Evolutionary conservation across 2,888 invertebrate genomes (phyloP).

Genomic region (Nesidiocoris tenuis): DNA sequence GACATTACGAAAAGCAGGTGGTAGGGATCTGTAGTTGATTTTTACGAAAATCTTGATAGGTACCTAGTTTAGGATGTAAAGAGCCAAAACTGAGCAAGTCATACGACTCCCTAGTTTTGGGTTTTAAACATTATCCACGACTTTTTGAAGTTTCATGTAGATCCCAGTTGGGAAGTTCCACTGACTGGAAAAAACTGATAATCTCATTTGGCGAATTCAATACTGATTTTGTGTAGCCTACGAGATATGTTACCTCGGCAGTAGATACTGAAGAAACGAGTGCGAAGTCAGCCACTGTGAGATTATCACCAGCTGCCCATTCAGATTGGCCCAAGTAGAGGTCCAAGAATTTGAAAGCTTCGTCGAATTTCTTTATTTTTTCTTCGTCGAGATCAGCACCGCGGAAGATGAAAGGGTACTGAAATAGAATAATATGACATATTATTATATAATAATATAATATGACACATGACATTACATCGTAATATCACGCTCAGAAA

Average conservation of each 20-base stretch:
- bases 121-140: too few relatives aligned
- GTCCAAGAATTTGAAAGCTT: constrained; percentile 68
- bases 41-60: too few relatives aligned
- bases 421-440: constrained; percentile 37
- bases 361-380: constrained; percentile 67
- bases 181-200: background rate
- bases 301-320: constrained; percentile 69
- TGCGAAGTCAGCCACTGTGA: constrained; percentile 77
- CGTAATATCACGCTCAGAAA: too few relatives aligned
- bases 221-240: background rate
- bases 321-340: constrained; percentile 58
- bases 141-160: too few relatives aligned
- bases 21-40: too few relatives aligned
- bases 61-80: too few relatives aligned
- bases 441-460: too few relatives aligned
- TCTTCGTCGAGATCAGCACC: constrained; percentile 65
- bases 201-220: background rate
- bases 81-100: too few relatives aligned
- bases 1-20: too few relatives aligned
- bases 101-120: too few relatives aligned
- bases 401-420: constrained; percentile 66
- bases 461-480: too few relatives aligned
- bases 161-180: too few relatives aligned
- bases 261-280: constrained; percentile 69
- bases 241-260: constrained; percentile 61